Evolutionary conservation across 1,140 invertebrate genomes (phyloP), one percentile per base, ranked within the genome.

Genomic region (Reticulitermes speratus): DNA sequence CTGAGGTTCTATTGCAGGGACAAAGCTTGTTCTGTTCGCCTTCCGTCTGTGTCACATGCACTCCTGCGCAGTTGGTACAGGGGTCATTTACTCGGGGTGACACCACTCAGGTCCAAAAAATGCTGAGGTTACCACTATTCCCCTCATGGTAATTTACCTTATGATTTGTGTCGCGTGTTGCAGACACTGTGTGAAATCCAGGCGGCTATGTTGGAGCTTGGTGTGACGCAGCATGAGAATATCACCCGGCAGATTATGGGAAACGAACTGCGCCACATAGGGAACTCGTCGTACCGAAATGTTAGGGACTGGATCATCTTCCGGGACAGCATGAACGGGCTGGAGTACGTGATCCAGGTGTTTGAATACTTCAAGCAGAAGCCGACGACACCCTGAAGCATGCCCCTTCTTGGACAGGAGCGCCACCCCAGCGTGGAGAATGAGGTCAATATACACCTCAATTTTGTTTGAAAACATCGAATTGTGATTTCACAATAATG

Each of bases 281-380:
- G 89, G 23, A 88, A 90, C 25, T 90, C 90, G 38, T 93, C 93
- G 1, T 88, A 89, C 23, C 89, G 93, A 25, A 91, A 93, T 86
- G 87, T 94, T 3, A 91, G 95, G 25, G 94, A 95, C 89, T 95
- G 93, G 92, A 69, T 95, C 48, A 95, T 95, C 87, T 93, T 94
- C 88, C 91, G 94, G 55, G 94, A 95, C 88, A 95, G 94, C 90
- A 93, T 95, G 90, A 94, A 93, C 88, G 91, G 92, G 0, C 90
- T 95, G 21, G 92, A 95, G 85, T 95, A 94, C 89, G 90, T 94
- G 19, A 89, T 91, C 14, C 89, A 94, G 86, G 91, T 93, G 52
- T 82, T 86, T 38, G 86, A 86, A n/a, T 82, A 82, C 86, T 69
- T 86, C 30, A n/a, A 84, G 44, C 52, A 82, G 32, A 48, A 86